Evolutionary conservation across 2,113 vertebrate species (phyloP), one percentile per base, ranked within the genome.

Genomic region (Dipodomys merriami): DNA sequence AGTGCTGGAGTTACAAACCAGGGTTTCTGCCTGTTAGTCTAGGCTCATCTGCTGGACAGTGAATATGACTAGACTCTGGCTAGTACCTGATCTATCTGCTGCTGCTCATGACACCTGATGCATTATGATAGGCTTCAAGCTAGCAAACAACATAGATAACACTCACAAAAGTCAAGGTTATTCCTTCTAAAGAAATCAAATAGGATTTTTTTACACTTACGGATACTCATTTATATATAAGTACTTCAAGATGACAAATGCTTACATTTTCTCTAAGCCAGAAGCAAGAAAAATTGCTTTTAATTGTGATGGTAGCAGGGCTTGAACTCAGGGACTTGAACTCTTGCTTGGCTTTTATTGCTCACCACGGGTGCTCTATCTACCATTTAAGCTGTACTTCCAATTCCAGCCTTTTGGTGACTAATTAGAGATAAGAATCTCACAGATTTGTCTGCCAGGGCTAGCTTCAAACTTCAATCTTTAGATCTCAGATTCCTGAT

Each of bases 141-240:
- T 57, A 57, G 53, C 49, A 57, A 57, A 57, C 12, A 57, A 2
- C 16, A 57, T 13, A 57, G 53, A 57, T 57, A 57, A 39, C 15
- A 57, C 53, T 49, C 49, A 49, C 8, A 49, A 49, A 49, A 49
- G 27, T 69, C 49, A 30, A 23, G 2, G 44, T 29, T 57, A 77
- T 35, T 87, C 78, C 64, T 92, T 44, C 78, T 27, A 29, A 57
- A 84, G 83, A 81, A 62, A 80, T n/a, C 62, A 85, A 79, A 15
- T 0, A 83, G 60, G 81, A 77, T 60, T 83, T 57, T 80, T 65
- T 81, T 39, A 72, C 6, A 86, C 16, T 86, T 62, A 78, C 5
- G 5, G 64, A 74, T 76, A 72, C 71, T 16, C 27, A 44, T 35
- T 85, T 88, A 81, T 57, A 3, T 35, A 62, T 35, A 73, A 46